Conservation (phyloP, 2,113 vertebrate species). For the Miniopterus natalensis region DNA sequence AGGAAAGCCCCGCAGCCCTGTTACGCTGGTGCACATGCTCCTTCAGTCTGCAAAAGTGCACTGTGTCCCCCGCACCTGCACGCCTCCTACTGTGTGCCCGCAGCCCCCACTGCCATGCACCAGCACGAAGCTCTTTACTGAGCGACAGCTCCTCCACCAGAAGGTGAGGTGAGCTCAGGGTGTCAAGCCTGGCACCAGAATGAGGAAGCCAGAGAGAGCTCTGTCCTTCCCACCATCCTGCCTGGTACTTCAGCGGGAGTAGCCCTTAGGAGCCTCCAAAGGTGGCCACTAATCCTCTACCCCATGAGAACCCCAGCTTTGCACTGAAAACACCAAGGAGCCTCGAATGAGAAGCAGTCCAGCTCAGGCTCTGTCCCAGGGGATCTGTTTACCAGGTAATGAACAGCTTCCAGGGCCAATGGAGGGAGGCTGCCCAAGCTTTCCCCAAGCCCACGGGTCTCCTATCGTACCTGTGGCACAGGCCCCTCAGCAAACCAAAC, state of each 20-base stretch:
- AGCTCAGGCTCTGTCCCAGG: accelerated
- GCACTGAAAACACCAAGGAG: accelerated
- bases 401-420: accelerated
- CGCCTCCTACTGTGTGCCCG: background rate
- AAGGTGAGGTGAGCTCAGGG: accelerated
- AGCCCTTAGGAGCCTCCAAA: accelerated
- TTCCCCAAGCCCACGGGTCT: accelerated
- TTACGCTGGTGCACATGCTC: accelerated
- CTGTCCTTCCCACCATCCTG: background rate
- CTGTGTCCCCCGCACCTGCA: background rate
- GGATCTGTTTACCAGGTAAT: accelerated
- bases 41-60: accelerated
- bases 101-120: background rate
- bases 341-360: accelerated
- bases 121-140: accelerated
- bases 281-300: accelerated
- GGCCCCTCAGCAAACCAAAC: background rate
- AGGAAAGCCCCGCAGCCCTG: background rate
- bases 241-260: accelerated
- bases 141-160: accelerated
- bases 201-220: accelerated
- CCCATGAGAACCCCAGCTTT: background rate
- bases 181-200: background rate
- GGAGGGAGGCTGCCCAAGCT: accelerated
- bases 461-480: accelerated